Conservation (phyloP, 2,888 invertebrate genomes). For the Caenorhabditis japonica region DNA sequence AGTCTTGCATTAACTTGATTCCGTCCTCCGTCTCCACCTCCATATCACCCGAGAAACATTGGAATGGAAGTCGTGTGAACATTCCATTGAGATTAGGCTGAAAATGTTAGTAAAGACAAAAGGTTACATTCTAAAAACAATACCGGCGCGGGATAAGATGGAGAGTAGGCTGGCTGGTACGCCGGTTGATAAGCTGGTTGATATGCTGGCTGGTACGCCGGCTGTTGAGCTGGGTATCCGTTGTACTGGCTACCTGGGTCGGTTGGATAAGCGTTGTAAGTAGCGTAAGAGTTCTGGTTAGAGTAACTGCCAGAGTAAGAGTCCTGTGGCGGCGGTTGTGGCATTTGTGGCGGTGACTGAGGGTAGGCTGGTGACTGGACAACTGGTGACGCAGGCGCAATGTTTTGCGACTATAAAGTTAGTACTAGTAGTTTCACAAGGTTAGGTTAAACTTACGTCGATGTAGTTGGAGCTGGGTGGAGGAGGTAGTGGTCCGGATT, state of each 20-base stretch:
- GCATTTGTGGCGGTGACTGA: constrained; percentile 24
- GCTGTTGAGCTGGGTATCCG: constrained; percentile 47
- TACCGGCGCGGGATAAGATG: constrained; percentile 26
- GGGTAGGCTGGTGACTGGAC: constrained; percentile 34
- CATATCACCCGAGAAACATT: constrained; percentile 75
- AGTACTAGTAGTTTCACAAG: constrained; percentile 15
- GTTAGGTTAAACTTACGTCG: constrained; percentile 34
- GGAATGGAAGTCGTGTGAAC: constrained; percentile 62
- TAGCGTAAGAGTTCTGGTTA: constrained; percentile 16
- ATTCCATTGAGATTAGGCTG: constrained; percentile 58
- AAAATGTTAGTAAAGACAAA: background rate
- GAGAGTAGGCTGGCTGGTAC: constrained; percentile 39
- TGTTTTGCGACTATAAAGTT: constrained; percentile 51
- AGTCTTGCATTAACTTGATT: constrained; percentile 67
- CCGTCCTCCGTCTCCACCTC: constrained; percentile 69
- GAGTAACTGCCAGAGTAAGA: constrained; percentile 30
- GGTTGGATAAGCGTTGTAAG: constrained; percentile 30
- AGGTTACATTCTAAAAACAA: background rate
- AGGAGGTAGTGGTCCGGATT: constrained; percentile 48
- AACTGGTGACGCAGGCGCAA: constrained; percentile 37
- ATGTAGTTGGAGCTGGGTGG: constrained; percentile 42
- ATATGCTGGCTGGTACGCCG: constrained; percentile 46
- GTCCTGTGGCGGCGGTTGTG: constrained; percentile 33
- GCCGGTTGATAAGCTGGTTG: constrained; percentile 51
- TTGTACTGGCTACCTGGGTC: constrained; percentile 31